Conservation (phyloP, 2,797 vertebrate species). For the Chlorospingus flavigularis region DNA sequence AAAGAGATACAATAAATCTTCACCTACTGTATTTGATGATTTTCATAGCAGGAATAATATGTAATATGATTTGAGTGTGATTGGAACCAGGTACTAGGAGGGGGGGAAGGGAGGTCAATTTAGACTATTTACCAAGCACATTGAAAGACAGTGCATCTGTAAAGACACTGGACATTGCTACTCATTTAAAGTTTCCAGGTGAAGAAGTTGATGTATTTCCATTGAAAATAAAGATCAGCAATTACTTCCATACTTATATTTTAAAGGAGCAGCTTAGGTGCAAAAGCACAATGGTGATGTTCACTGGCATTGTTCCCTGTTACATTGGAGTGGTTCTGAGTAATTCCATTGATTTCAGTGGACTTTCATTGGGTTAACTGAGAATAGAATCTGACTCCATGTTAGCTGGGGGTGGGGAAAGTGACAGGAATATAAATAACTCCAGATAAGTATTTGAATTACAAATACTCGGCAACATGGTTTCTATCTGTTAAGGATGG, state of each 20-base stretch:
- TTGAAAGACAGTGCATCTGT: neutral
- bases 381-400: slow-evolving; percentile 40
- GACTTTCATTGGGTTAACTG: slow-evolving; percentile 33
- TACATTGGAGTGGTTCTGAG: slow-evolving; percentile 14
- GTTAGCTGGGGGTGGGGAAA: neutral
- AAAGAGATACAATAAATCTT: slow-evolving; percentile 71
- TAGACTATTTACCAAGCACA: neutral
- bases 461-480: neutral
- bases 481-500: neutral
- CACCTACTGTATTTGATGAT: slow-evolving; percentile 66
- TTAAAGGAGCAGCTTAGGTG: slow-evolving; percentile 23
- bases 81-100: slow-evolving; percentile 40
- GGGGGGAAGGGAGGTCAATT: slow-evolving; percentile 41
- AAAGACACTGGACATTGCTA: neutral
- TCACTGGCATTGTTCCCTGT: neutral
- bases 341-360: slow-evolving; percentile 49
- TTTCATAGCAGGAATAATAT: slow-evolving; percentile 72
- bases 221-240: neutral
- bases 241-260: neutral
- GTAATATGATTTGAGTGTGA: slow-evolving; percentile 62
- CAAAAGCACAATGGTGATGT: neutral
- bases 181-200: neutral
- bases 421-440: slow-evolving; percentile 50
- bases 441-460: neutral
- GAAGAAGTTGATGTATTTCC: neutral